Evolutionary conservation across 2,113 vertebrate species (phyloP), one percentile per base, ranked within the genome.

Genomic region (Sinocyclocheilus anshuiensis): DNA sequence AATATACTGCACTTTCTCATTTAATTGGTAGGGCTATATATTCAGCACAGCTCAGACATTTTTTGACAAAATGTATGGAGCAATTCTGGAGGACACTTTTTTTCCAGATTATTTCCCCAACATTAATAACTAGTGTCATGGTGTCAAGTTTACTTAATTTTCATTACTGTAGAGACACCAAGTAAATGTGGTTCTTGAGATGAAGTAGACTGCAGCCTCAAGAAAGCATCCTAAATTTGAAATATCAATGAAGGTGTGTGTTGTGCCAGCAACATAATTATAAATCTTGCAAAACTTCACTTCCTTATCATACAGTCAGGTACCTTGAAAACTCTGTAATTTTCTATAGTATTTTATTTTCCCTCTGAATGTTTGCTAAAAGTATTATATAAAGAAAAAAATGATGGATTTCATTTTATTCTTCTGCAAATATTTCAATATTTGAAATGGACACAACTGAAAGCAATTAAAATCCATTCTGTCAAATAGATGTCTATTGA

Each of bases 341-440:
- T 67, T 80, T 39, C 6, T 75, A 53, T 29, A 63, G 69, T 57
- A 84, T 77, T 87, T 87, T 76, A 67, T 63, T 22, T 75, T 81
- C 82, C 57, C 50, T 61, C 45, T 84, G 11, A 79, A 81, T 86
- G 65, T 86, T 48, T 81, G 36, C 50, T 29, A 26, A 4, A 42
- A 45, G 16, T 72, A 72, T 74, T 79, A 71, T 59, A 72, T 42
- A n/a, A 71, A 71, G 59, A 20, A n/a, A 65, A 10, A 45, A 11
- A 65, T 65, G 26, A 42, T 63, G 57, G 55, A 18, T 65, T 45
- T 42, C 0, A 10, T 63, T 65, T 57, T 0, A 20, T 57, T 20
- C 36, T 61, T 20, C 57, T 45, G 24, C 22, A 63, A 39, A 42
- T 29, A 6, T 11, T 81, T 67, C 18, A 33, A 50, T 82, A 69